Percentiles rank a stretch among this genome's conserved stretches.
Conservation (phyloP, 1,140 invertebrate species). For the Plectrocnemia conspersa region DNA sequence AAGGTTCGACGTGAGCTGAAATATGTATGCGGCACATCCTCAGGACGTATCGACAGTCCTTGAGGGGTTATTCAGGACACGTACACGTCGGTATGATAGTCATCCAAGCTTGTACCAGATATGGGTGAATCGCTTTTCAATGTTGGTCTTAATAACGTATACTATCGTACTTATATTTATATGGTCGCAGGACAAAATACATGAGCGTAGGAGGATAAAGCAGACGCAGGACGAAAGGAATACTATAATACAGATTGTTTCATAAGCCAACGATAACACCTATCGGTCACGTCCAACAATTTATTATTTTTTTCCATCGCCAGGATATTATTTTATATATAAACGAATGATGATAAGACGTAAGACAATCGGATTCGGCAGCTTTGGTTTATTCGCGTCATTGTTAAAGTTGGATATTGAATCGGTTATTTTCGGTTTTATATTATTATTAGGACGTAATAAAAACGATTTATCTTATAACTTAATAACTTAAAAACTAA, state of each 20-base stretch:
- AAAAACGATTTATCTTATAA: too few relatives aligned
- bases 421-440: too few relatives aligned
- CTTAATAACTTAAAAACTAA: too few relatives aligned
- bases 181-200: slow-evolving; percentile 20
- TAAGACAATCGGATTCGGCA: neutral
- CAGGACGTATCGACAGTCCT: neutral
- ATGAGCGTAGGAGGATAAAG: slow-evolving; percentile 17
- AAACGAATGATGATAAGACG: slow-evolving; percentile 16
- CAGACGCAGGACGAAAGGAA: neutral
- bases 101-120: slow-evolving; percentile 25
- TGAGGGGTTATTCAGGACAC: slow-evolving; percentile 26
- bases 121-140: slow-evolving; percentile 31
- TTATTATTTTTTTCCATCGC: slow-evolving; percentile 9
- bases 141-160: slow-evolving; percentile 24
- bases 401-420: too few relatives aligned
- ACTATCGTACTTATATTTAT: too few relatives aligned
- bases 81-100: slow-evolving; percentile 25
- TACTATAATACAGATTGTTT: slow-evolving; percentile 23
- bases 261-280: slow-evolving; percentile 11
- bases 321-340: slow-evolving; percentile 14
- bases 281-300: slow-evolving; percentile 17
- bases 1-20: slow-evolving; percentile 19
- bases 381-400: too few relatives aligned
- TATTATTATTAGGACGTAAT: too few relatives aligned
- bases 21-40: slow-evolving; percentile 9